phyloP scores from a whole-genome alignment of 1,140 invertebrate species.

The Copidosoma floridanum region DNA sequence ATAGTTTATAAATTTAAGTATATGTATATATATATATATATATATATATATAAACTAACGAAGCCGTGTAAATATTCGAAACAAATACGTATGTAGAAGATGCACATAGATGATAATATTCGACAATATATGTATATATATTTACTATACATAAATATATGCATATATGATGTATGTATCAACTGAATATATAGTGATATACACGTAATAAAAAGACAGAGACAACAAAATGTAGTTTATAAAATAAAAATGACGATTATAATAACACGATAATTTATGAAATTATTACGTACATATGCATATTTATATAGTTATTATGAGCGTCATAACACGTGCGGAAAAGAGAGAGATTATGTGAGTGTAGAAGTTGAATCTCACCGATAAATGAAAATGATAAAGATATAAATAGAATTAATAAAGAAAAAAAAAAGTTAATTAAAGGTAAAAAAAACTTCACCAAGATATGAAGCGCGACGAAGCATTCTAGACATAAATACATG shows the following conservation, averaged over 20 bases:
- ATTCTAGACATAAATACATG: conserved; percentile 8
- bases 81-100: conserved; percentile 31
- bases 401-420: conserved; percentile 24
- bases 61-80: conserved; percentile 44
- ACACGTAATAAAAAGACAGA: conserved; percentile 20
- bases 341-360: conserved; percentile 36
- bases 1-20: neutral
- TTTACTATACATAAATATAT: conserved; percentile 1
- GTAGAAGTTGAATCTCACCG: conserved; percentile 35
- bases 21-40: conserved; percentile 3
- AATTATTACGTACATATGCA: conserved; percentile 29
- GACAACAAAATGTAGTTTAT: conserved; percentile 29
- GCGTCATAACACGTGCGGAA: neutral
- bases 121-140: conserved; percentile 33
- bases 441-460: conserved; percentile 8
- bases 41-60: conserved; percentile 18
- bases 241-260: conserved; percentile 31
- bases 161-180: conserved; percentile 28
- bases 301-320: conserved; percentile 35
- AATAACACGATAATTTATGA: conserved; percentile 15
- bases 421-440: conserved; percentile 24
- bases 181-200: conserved; percentile 34
- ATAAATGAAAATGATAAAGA: conserved; percentile 19
- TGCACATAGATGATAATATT: conserved; percentile 37
- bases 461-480: neutral